These are phyloP conservation scores for Enteromius paludinosus DNA, from an alignment of 2,797 vertebrate genomes.

Conservation along the genomic window DNA sequence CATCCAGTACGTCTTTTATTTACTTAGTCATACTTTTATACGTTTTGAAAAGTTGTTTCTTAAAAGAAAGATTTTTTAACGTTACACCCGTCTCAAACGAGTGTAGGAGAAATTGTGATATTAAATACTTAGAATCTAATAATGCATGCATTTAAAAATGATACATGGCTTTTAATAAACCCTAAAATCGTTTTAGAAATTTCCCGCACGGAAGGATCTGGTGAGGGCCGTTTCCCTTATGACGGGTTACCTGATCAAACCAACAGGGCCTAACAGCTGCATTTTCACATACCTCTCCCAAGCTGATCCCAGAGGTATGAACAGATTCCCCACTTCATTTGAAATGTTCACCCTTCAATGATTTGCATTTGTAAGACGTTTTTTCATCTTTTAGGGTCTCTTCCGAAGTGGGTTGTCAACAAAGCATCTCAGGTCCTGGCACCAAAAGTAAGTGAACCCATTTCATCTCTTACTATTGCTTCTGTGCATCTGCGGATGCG, in stretches of 20 bases:
- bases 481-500: background rate
- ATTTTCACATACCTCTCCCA: slow-evolving; percentile 84
- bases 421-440: slow-evolving; percentile 80
- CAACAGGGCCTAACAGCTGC: slow-evolving; percentile 80
- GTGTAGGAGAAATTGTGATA: background rate
- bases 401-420: slow-evolving; percentile 86
- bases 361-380: background rate
- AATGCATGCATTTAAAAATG: background rate
- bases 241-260: slow-evolving; percentile 81
- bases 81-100: background rate
- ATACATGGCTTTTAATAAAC: slow-evolving; percentile 4
- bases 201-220: slow-evolving; percentile 71
- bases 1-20: slow-evolving; percentile 71
- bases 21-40: background rate
- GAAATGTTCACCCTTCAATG: background rate
- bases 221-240: slow-evolving; percentile 84
- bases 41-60: background rate
- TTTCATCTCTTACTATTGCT: background rate
- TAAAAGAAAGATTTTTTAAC: background rate
- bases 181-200: slow-evolving; percentile 69
- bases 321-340: background rate
- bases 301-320: slow-evolving; percentile 84
- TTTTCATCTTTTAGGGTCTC: slow-evolving; percentile 71
- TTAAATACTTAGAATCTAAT: background rate
- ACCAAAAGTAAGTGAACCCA: slow-evolving; percentile 73